phyloP scores from a whole-genome alignment of 1,140 invertebrate species.

The Ladona fulva region DNA sequence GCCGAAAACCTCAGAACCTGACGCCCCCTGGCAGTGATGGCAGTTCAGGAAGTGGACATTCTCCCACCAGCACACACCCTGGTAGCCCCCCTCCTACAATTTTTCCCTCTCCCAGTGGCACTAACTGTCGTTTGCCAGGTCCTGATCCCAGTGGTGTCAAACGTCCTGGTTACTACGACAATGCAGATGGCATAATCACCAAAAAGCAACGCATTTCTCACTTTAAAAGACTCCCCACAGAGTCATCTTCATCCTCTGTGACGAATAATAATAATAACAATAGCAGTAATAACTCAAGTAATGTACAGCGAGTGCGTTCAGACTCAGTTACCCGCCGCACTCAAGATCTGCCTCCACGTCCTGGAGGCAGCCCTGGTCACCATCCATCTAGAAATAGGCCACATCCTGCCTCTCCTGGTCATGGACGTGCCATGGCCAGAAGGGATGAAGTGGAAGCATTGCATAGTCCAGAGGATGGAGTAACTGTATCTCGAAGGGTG shows the following conservation, averaged over 20 bases:
- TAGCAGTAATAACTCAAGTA: conserved; percentile 21
- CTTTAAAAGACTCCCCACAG: conserved; percentile 47
- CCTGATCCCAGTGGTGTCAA: conserved; percentile 28
- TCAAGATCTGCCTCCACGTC: conserved; percentile 21
- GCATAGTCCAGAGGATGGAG: neutral
- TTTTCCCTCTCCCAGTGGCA: conserved; percentile 26
- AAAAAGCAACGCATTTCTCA: conserved; percentile 78
- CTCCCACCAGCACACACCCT: conserved; percentile 56
- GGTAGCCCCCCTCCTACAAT: conserved; percentile 49
- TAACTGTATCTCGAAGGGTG: neutral
- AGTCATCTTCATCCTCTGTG: conserved; percentile 15
- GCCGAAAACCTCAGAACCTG: conserved; percentile 78
- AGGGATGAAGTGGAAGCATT: neutral
- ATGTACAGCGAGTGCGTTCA: neutral
- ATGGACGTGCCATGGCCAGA: neutral
- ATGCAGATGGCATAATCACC: conserved; percentile 50
- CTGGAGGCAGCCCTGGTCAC: conserved; percentile 24
- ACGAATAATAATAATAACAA: conserved; percentile 20
- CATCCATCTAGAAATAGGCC: neutral
- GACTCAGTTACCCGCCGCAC: conserved; percentile 11
- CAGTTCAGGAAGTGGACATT: conserved; percentile 56
- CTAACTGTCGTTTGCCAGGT: conserved; percentile 29
- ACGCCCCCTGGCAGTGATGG: conserved; percentile 78
- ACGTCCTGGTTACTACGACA: conserved; percentile 48
- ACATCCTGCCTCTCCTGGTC: neutral